Evolutionary conservation across 2,113 vertebrate genomes (phyloP).

Genomic region (Entosphenus tridentatus): DNA sequence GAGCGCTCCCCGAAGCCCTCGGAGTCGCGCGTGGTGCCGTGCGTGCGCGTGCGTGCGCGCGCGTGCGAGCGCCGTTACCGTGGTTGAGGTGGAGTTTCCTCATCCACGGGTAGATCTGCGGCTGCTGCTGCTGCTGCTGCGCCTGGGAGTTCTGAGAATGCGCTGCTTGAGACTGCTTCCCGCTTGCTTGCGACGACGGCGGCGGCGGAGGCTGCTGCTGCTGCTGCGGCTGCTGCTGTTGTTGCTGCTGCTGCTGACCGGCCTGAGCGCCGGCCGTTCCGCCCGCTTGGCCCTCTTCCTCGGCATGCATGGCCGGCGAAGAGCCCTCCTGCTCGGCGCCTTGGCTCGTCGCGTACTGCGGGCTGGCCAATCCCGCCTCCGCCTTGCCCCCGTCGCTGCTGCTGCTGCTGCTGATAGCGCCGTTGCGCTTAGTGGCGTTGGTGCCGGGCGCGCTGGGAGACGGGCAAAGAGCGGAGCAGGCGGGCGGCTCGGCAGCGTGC

Average conservation of each 20-base stretch:
- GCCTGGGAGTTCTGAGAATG: too few relatives aligned
- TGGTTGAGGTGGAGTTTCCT: constrained; percentile 96
- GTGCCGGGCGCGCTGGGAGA: constrained; percentile 48
- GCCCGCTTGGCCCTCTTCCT: constrained; percentile 11
- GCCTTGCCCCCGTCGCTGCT: constrained; percentile 38
- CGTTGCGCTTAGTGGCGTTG: constrained; percentile 31
- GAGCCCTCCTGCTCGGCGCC: background rate
- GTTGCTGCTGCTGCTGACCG: constrained; percentile 23
- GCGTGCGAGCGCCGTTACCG: constrained; percentile 38
- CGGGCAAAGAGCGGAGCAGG: constrained; percentile 52
- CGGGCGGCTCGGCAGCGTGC: constrained; percentile 21
- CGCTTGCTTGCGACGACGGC: too few relatives aligned
- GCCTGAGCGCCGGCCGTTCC: constrained; percentile 47
- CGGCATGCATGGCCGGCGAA: constrained; percentile 2
- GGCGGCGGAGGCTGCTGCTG: too few relatives aligned
- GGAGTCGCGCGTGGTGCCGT: too few relatives aligned
- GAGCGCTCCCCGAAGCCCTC: too few relatives aligned
- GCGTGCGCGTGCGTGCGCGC: background rate
- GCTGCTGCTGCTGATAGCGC: constrained; percentile 9
- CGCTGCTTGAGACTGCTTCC: too few relatives aligned
- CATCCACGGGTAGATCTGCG: constrained; percentile 99
- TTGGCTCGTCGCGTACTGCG: constrained; percentile 24
- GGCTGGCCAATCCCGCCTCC: constrained; percentile 61
- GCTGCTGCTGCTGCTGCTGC: constrained; percentile 31
- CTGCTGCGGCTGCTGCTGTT: too few relatives aligned